Evolutionary conservation across 2,888 invertebrate genomes (phyloP).

Genomic region (Hyppa rectilinea): DNA sequence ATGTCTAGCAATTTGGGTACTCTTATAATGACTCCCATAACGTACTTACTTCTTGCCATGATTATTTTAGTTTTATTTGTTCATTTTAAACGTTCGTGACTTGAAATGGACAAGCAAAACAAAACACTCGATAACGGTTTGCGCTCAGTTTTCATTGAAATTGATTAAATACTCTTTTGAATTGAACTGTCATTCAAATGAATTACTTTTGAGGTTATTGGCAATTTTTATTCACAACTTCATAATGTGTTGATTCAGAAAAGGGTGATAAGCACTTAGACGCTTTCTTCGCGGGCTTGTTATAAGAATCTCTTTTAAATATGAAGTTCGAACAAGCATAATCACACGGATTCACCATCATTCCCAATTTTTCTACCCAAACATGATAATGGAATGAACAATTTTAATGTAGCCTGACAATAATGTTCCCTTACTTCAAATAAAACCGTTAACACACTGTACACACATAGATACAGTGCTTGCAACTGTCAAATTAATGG

Average conservation of each 20-base stretch:
- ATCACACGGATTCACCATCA: too few relatives aligned
- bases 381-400: background rate
- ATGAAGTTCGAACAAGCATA: background rate
- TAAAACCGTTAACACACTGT: background rate
- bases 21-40: constrained; percentile 13
- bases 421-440: background rate
- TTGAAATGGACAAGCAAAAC: constrained; percentile 78
- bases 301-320: background rate
- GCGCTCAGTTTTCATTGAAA: background rate
- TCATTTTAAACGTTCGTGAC: constrained; percentile 73
- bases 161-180: constrained; percentile 1
- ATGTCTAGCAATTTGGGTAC: constrained; percentile 18
- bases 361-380: background rate
- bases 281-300: background rate
- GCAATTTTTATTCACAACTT: background rate
- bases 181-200: background rate
- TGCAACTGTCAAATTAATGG: background rate
- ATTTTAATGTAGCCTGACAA: too few relatives aligned
- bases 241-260: constrained; percentile 2
- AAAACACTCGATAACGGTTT: background rate
- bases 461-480: background rate
- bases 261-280: constrained; percentile 10
- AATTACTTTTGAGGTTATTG: background rate
- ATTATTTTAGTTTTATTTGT: constrained; percentile 70
- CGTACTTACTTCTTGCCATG: background rate